Evolutionary conservation across 2,888 invertebrate genomes (phyloP).

Genomic region (Rotaria macrura): DNA sequence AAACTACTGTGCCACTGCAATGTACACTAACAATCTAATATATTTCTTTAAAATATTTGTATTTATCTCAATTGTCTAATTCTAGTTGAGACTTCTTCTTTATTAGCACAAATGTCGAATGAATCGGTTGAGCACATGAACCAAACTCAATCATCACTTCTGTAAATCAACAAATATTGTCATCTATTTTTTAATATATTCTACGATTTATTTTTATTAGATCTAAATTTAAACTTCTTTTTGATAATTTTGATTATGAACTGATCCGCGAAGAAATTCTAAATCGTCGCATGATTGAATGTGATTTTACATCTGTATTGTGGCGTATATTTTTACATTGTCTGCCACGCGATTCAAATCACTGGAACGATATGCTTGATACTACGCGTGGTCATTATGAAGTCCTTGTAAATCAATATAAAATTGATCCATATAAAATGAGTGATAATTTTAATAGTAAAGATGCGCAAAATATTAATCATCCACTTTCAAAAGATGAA

Average conservation of each 20-base stretch:
- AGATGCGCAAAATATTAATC: background rate
- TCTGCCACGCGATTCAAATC: background rate
- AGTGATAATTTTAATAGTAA: background rate
- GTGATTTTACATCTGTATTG: background rate
- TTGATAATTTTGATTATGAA: background rate
- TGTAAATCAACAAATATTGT: background rate
- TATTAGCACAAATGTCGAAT: background rate
- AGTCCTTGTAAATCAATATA: background rate
- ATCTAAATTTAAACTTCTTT: background rate
- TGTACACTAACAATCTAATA: background rate
- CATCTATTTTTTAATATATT: background rate
- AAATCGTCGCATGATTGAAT: background rate
- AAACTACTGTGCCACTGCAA: background rate
- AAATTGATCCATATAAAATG: slow-evolving; percentile 14
- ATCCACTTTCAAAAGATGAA: background rate
- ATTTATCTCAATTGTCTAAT: background rate
- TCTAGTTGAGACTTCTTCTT: background rate
- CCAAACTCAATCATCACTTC: background rate
- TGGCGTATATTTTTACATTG: slow-evolving; percentile 1
- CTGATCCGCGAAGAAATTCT: background rate
- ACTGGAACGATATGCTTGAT: background rate
- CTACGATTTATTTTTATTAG: background rate
- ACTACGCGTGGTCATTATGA: background rate
- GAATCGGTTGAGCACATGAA: background rate
- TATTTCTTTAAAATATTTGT: background rate